Percentiles rank a stretch among this genome's conserved stretches.
phyloP scores from a whole-genome alignment of 2,888 invertebrate species.

The Zygaena filipendulae region DNA sequence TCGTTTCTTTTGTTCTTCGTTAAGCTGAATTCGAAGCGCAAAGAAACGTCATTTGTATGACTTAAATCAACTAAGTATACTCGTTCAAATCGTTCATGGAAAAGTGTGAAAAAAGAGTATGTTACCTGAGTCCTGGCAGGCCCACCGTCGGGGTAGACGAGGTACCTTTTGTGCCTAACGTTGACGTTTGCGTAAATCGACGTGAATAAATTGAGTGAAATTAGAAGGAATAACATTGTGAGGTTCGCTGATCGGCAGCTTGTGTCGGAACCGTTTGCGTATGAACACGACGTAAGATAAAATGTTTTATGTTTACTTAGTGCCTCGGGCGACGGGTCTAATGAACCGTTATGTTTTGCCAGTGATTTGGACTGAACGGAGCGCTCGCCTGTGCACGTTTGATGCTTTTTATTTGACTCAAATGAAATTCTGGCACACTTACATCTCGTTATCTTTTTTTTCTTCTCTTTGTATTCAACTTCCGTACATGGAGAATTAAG shows the following conservation, averaged over 20 bases:
- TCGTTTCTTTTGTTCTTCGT: too few species aligned
- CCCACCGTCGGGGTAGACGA: conserved; percentile 69
- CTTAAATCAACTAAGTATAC: conserved; percentile 52
- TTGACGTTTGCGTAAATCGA: conserved; percentile 25
- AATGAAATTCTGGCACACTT: not conserved
- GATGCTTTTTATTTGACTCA: not conserved
- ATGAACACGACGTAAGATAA: conserved; percentile 46
- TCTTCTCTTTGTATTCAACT: conserved; percentile 3
- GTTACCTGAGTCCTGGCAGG: conserved; percentile 70
- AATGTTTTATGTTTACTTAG: conserved; percentile 49
- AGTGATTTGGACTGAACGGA: conserved; percentile 44
- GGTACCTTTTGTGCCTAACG: conserved; percentile 56
- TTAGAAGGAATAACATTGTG: conserved; percentile 33
- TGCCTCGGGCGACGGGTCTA: conserved; percentile 41
- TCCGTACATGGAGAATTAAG: conserved; percentile 10
- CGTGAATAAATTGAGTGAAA: conserved; percentile 41
- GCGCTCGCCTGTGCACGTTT: too few species aligned
- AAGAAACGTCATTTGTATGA: conserved; percentile 58
- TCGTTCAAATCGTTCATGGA: conserved; percentile 28
- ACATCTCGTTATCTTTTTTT: too few species aligned
- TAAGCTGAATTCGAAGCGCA: conserved; percentile 46
- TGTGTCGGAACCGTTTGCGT: conserved; percentile 33
- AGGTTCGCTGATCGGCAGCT: conserved; percentile 14
- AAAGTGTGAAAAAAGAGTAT: conserved; percentile 15
- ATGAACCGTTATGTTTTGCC: conserved; percentile 66